A percentile compares a stretch with the other conserved stretches of the same genome.
phyloP scores from a whole-genome alignment of 2,113 vertebrate genomes.

The Amazona guildingii region DNA sequence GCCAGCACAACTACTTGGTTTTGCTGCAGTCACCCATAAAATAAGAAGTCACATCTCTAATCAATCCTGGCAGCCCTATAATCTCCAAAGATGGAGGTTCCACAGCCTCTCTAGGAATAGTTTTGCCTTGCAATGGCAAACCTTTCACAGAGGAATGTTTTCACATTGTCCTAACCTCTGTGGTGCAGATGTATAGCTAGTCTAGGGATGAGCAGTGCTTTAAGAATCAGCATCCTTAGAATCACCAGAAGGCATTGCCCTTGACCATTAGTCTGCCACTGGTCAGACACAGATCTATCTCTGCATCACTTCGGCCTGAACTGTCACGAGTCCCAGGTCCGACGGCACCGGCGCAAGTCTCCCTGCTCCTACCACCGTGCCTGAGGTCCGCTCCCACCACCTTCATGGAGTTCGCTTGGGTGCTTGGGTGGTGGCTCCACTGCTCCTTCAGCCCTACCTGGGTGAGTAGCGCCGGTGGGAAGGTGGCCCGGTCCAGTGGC shows the following conservation, averaged over 20 bases:
- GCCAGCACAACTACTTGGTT: not conserved
- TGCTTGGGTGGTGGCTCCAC: not conserved
- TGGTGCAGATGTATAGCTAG: not conserved
- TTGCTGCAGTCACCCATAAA: not conserved
- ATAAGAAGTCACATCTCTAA: not conserved
- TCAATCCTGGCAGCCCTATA: not conserved
- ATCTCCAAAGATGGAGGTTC: not conserved
- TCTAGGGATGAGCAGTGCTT: not conserved
- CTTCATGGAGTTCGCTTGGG: not conserved
- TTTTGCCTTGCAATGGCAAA: not conserved
- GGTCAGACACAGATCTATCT: not conserved
- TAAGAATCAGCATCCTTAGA: not conserved
- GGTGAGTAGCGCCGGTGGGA: not conserved
- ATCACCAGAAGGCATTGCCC: not conserved
- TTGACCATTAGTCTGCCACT: not conserved
- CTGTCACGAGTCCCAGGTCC: accelerated
- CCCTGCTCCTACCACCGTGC: accelerated
- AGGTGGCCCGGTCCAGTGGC: too few species aligned
- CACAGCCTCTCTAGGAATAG: not conserved
- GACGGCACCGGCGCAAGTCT: accelerated
- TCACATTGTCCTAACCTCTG: not conserved
- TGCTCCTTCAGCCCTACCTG: not conserved
- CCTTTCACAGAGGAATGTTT: not conserved
- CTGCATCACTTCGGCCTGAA: accelerated
- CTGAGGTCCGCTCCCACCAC: too few species aligned